Base-by-base conservation (phyloP, 2,113 vertebrate genomes). In the Deroptyus accipitrinus region DNA sequence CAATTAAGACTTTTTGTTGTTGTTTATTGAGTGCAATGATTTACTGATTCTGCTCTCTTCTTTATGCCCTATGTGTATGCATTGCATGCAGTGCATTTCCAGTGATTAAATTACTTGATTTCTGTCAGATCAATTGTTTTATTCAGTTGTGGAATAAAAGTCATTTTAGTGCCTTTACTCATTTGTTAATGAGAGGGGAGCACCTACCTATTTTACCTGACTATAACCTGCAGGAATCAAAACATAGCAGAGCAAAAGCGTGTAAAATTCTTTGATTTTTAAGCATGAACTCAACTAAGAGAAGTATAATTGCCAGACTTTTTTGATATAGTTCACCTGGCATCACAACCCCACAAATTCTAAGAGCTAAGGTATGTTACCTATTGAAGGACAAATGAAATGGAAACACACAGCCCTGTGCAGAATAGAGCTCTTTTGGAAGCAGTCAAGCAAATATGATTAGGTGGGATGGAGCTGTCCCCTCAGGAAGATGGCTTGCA, bases 131-230 rank as follows among this genome's bases (percentile, higher is more conserved):
- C 84, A 35, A 91, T 90, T 84, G 72, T 61, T 90, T 91, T 31
- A 39, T 90, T 95, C 76, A 37, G 48, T 75, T 88, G 70, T 78
- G 69, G 49, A 96, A 76, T 46, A n/a, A 9, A 66, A 90, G 31
- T 12, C 39, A 67, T 87, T 97, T 94, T 88, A 89, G 75, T 86
- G 77, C 59, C 81, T 87, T 89, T 77, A 63, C 35, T 94, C 51
- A 63, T 93, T 94, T 96, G 81, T 92, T 96, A 96, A 94, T 97
- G 93, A 95, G 52, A 63, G 35, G 28, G 70, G 93, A 90, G 81
- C 37, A 90, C 72, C 78, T 83, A 30, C 30, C 10, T 54, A 25
- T 75, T 96, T 83, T 62, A 64, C 74, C 85, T 63, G 87, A 54
- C 27, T 62, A 46, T 68, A 88, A 93, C 33, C 28, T 55, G 69